Percentiles rank a stretch among this genome's conserved stretches.
Evolutionary conservation across 2,888 invertebrate species (phyloP).

Genomic region (Omphaloscelis lunosa): DNA sequence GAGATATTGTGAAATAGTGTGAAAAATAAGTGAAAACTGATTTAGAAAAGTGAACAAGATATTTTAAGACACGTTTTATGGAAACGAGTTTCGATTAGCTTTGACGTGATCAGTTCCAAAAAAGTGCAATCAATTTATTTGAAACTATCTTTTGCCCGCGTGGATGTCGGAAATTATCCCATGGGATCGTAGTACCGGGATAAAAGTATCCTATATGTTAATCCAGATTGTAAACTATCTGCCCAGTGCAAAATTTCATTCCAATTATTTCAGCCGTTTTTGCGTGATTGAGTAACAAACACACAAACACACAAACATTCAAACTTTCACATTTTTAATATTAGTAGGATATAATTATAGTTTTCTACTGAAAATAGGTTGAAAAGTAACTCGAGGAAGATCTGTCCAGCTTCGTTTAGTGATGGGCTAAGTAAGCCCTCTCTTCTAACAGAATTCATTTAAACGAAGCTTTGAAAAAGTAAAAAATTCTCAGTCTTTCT

Average conservation of each 20-base stretch:
- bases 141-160: no score
- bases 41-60: neutral
- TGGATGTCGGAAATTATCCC: no score
- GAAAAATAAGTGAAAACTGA: no score
- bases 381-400: neutral
- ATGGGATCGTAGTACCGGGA: no score
- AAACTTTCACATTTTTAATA: no score
- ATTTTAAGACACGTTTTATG: neutral
- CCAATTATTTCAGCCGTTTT: no score
- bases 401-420: neutral
- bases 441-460: neutral
- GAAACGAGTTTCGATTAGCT: neutral
- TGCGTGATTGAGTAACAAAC: no score
- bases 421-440: neutral
- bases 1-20: neutral
- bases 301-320: no score
- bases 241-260: no score
- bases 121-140: neutral
- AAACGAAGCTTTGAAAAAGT: neutral
- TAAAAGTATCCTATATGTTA: no score
- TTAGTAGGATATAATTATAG: neutral
- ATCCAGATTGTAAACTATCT: no score
- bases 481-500: neutral
- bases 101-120: neutral
- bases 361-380: neutral